Percentiles rank a stretch among this genome's conserved stretches.
Conservation (phyloP, 2,113 vertebrate genomes). For the Marmota flaviventris region DNA sequence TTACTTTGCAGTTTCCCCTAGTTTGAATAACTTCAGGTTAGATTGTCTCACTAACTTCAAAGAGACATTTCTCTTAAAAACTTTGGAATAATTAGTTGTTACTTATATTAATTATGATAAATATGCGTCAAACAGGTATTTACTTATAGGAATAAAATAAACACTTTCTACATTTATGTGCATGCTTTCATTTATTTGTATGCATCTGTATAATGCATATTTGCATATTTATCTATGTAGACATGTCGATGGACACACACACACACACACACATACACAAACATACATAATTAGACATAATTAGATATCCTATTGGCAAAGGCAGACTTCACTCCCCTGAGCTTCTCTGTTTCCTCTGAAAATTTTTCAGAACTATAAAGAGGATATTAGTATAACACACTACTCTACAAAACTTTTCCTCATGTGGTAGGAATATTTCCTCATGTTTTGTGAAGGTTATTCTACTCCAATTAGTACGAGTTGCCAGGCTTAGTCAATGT, state of each 20-base stretch:
- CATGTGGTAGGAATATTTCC: background rate
- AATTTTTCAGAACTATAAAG: background rate
- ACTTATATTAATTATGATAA: slow-evolving; percentile 25
- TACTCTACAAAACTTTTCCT: background rate
- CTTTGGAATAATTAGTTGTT: background rate
- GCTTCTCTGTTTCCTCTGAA: background rate
- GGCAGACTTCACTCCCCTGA: background rate
- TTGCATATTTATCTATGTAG: background rate
- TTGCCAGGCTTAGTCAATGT: background rate
- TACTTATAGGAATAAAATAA: background rate
- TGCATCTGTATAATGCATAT: background rate
- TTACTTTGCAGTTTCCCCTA: background rate
- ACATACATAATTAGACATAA: background rate
- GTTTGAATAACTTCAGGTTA: background rate
- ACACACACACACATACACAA: background rate
- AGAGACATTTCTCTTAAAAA: slow-evolving; percentile 19
- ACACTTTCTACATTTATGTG: background rate
- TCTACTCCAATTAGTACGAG: background rate
- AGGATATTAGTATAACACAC: background rate
- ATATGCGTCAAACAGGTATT: background rate
- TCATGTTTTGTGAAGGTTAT: background rate
- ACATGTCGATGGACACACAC: background rate
- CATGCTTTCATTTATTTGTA: background rate
- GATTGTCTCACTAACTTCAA: slow-evolving; percentile 5
- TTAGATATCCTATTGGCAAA: background rate